phyloP scores from a whole-genome alignment of 2,113 vertebrate genomes.

The Otolemur garnettii region DNA sequence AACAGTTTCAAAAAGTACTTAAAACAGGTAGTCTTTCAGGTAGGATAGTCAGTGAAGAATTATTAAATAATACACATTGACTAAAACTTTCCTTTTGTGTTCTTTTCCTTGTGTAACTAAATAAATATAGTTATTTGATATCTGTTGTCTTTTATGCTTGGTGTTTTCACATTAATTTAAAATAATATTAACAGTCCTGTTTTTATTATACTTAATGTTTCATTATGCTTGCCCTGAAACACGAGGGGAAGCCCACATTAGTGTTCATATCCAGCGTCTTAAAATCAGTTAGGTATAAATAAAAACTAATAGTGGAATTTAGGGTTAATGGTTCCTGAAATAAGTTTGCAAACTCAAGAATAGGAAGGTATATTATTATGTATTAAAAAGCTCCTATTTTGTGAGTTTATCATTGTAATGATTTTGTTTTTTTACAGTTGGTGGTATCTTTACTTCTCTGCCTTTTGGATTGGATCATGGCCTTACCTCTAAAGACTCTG shows the following conservation, averaged over 20 bases:
- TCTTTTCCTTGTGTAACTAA: background rate
- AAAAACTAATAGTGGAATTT: slow-evolving; percentile 40
- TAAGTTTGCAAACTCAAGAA: slow-evolving; percentile 68
- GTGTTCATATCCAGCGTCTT: slow-evolving; percentile 30
- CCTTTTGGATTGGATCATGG: slow-evolving; percentile 99
- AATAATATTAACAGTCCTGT: slow-evolving; percentile 6
- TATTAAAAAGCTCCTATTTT: slow-evolving; percentile 61
- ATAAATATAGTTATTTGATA: background rate
- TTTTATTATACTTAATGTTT: slow-evolving; percentile 51
- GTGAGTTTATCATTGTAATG: slow-evolving; percentile 70
- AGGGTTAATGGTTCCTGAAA: slow-evolving; percentile 34
- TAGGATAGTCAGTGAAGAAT: background rate
- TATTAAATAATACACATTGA: slow-evolving; percentile 26
- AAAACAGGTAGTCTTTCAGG: background rate
- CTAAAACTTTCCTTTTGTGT: slow-evolving; percentile 5
- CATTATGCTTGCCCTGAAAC: slow-evolving; percentile 15
- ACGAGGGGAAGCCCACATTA: background rate
- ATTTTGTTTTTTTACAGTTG: slow-evolving; percentile 89
- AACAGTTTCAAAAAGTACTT: slow-evolving; percentile 22
- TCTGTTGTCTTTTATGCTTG: background rate
- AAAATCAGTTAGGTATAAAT: slow-evolving; percentile 7
- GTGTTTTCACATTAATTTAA: background rate
- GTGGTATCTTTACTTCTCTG: slow-evolving; percentile 98
- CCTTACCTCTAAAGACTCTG: slow-evolving; percentile 94
- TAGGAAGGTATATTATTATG: slow-evolving; percentile 35